Percentiles rank a stretch among this genome's conserved stretches.
Evolutionary conservation across 2,797 vertebrate genomes (phyloP).

Genomic region (Paratrypauchen microcephalus): DNA sequence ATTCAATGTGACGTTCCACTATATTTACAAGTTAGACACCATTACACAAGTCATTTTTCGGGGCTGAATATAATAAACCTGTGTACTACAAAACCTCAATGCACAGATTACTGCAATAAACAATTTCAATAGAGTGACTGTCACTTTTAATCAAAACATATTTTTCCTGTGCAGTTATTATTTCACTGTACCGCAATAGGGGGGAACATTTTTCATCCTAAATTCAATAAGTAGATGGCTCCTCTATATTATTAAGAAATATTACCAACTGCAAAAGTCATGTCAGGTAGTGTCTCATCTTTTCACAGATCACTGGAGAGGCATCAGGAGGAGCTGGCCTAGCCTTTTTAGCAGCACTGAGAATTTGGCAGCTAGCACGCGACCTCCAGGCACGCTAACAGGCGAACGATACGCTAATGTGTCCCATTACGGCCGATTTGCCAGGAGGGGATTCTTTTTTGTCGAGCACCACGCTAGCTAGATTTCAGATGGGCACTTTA

Average conservation of each 20-base stretch:
- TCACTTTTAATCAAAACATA: background rate
- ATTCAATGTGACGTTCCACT: background rate
- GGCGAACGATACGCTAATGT: constrained; percentile 81
- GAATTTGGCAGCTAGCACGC: constrained; percentile 68
- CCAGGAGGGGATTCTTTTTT: constrained; percentile 78
- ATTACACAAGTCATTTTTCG: background rate
- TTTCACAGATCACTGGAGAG: constrained; percentile 58
- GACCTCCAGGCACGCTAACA: constrained; percentile 78
- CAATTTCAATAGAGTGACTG: background rate
- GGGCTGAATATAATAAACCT: background rate
- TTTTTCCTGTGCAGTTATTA: background rate
- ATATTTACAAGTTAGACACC: background rate
- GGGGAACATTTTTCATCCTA: background rate
- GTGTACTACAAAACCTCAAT: background rate
- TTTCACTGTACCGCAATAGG: too few relatives aligned
- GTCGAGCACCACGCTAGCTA: constrained; percentile 72
- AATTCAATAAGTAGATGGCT: background rate
- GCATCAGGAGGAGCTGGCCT: constrained; percentile 49
- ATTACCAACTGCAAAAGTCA: constrained; percentile 22
- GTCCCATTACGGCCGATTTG: constrained; percentile 80
- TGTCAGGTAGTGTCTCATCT: constrained; percentile 42
- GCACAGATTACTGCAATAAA: background rate
- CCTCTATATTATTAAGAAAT: constrained; percentile 27
- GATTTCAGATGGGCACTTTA: constrained; percentile 73
- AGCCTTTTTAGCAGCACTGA: constrained; percentile 53